Conservation (phyloP, 2,797 vertebrate genomes). For the Coregonus suidteri region DNA sequence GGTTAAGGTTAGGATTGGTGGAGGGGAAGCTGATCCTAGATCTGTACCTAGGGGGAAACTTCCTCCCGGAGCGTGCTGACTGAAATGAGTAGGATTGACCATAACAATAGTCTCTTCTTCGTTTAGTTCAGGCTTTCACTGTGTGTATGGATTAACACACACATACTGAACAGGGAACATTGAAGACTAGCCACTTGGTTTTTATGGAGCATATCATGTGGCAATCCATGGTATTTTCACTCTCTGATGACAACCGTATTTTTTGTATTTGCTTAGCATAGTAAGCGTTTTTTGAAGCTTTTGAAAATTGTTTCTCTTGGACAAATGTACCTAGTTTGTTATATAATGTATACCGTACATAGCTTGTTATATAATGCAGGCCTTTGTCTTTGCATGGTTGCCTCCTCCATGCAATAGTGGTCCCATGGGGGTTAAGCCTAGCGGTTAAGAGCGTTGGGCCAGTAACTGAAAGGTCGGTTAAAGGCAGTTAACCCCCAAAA, state of each 20-base stretch:
- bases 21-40: background rate
- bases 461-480: too few species aligned
- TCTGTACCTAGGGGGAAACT: background rate
- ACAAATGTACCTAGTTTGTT: too few species aligned
- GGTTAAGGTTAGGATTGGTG: background rate
- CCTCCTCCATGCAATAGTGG: background rate
- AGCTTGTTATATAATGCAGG: background rate
- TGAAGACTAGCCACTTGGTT: background rate
- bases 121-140: background rate
- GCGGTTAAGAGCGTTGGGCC: too few species aligned
- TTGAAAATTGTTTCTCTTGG: too few species aligned
- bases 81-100: background rate
- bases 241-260: background rate
- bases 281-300: too few species aligned
- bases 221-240: background rate
- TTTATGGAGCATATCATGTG: background rate
- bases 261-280: background rate
- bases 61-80: background rate
- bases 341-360: too few species aligned
- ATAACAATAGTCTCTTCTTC: background rate
- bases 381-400: constrained; percentile 15
- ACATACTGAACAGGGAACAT: background rate
- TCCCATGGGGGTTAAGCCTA: background rate
- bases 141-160: background rate
- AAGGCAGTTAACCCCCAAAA: too few species aligned